Conservation (phyloP, 2,888 invertebrate species). For the Drosophila birchii region DNA sequence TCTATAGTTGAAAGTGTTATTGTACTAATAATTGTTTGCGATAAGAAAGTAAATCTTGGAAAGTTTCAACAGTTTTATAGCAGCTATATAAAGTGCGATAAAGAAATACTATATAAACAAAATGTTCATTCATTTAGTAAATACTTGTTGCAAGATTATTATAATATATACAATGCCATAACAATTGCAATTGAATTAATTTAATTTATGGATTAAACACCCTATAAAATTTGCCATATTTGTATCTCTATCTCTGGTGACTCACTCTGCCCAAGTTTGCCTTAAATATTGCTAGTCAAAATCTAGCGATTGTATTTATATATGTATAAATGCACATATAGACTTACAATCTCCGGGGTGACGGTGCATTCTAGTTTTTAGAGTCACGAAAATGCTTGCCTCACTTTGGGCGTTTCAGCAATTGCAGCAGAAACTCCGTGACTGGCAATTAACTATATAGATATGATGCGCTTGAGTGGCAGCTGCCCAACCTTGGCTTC, state of each 20-base stretch:
- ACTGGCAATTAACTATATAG: constrained; percentile 35
- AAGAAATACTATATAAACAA: not conserved
- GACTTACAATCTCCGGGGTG: constrained; percentile 18
- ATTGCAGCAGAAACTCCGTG: constrained; percentile 37
- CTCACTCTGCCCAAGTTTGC: constrained; percentile 5
- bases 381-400: constrained; percentile 36
- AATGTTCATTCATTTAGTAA: not conserved
- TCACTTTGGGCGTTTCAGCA: constrained; percentile 27
- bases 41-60: not conserved
- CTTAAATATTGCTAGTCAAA: not conserved
- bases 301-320: not conserved
- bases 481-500: constrained; percentile 26
- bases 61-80: not conserved
- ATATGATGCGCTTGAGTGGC: constrained; percentile 40
- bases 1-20: not conserved
- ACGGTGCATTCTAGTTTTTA: constrained; percentile 21
- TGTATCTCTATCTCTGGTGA: not conserved
- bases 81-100: not conserved
- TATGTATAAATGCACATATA: not conserved
- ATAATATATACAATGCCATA: not conserved
- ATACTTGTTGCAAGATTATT: not conserved
- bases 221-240: not conserved
- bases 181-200: not conserved
- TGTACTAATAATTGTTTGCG: not conserved
- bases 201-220: not conserved